Percentiles rank a stretch among this genome's conserved stretches.
phyloP scores from a whole-genome alignment of 2,797 vertebrate species.

The Enteromius radiatus region DNA sequence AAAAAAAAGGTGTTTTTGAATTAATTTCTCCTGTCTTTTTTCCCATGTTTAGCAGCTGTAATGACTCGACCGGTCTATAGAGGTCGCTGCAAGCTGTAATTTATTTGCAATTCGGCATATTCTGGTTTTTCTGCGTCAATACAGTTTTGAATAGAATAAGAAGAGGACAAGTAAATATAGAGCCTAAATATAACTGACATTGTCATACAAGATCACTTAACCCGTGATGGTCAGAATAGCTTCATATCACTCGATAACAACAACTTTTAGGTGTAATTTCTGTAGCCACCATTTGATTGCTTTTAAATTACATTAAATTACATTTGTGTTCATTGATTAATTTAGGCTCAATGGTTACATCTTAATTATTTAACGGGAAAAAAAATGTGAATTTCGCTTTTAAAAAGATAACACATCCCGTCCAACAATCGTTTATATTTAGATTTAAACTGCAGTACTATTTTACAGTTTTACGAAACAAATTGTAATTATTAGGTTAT shows the following conservation, averaged over 20 bases:
- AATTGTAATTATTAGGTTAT: background rate
- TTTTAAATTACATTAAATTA: background rate
- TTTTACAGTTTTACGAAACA: background rate
- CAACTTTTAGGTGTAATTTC: background rate
- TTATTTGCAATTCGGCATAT: slow-evolving; percentile 64
- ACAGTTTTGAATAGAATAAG: background rate
- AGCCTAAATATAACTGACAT: background rate
- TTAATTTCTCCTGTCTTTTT: background rate
- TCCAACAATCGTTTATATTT: no score
- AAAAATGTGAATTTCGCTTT: background rate
- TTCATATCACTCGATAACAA: background rate
- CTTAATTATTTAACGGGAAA: background rate
- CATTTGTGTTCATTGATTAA: background rate
- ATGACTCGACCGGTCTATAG: slow-evolving; percentile 69
- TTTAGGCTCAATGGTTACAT: background rate
- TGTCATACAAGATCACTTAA: background rate
- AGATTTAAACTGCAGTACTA: background rate
- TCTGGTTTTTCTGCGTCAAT: background rate
- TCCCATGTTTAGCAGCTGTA: slow-evolving; percentile 11
- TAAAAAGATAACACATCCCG: background rate
- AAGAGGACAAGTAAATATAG: background rate
- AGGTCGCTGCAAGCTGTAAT: slow-evolving; percentile 81
- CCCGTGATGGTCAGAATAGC: background rate
- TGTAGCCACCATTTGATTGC: background rate
- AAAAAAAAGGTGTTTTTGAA: background rate